phyloP scores from a whole-genome alignment of 2,797 vertebrate genomes.

The Sarcoramphus papa region DNA sequence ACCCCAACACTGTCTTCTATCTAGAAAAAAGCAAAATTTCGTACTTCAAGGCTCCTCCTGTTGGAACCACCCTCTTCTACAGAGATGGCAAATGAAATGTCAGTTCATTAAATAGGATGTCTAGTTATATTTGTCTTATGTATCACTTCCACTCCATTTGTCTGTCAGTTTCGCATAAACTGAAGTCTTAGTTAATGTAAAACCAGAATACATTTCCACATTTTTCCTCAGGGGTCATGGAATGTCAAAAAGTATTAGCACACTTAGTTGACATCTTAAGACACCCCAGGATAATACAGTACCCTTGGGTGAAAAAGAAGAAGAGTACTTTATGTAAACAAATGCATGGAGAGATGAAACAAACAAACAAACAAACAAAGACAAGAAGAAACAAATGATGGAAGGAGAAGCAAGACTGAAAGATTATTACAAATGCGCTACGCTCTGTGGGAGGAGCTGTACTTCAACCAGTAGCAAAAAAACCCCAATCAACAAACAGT shows the following conservation, averaged over 20 bases:
- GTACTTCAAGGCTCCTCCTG: not conserved
- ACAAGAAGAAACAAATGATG: not conserved
- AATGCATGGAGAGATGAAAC: not conserved
- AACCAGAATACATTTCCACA: not conserved
- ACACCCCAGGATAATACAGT: not conserved
- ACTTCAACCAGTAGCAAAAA: not conserved
- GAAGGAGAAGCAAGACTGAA: not conserved
- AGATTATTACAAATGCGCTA: not conserved
- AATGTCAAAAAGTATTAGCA: slow-evolving; percentile 45
- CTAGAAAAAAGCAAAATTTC: not conserved
- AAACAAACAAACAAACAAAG: rapidly evolving
- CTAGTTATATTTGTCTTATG: not conserved
- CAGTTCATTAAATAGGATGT: slow-evolving; percentile 11
- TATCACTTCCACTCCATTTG: slow-evolving; percentile 39
- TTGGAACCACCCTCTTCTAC: not conserved
- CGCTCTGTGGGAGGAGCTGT: not conserved
- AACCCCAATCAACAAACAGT: rapidly evolving
- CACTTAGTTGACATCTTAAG: slow-evolving; percentile 12
- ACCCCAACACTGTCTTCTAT: not conserved
- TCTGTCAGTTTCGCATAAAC: slow-evolving; percentile 36
- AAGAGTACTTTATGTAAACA: not conserved
- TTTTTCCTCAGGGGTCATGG: slow-evolving; percentile 26
- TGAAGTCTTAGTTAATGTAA: slow-evolving; percentile 49
- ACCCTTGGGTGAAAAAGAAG: not conserved
- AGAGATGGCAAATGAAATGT: slow-evolving; percentile 12